These are phyloP conservation scores for Sebastes minor DNA, from an alignment of 2,797 vertebrate species.

Conservation along the genomic window DNA sequence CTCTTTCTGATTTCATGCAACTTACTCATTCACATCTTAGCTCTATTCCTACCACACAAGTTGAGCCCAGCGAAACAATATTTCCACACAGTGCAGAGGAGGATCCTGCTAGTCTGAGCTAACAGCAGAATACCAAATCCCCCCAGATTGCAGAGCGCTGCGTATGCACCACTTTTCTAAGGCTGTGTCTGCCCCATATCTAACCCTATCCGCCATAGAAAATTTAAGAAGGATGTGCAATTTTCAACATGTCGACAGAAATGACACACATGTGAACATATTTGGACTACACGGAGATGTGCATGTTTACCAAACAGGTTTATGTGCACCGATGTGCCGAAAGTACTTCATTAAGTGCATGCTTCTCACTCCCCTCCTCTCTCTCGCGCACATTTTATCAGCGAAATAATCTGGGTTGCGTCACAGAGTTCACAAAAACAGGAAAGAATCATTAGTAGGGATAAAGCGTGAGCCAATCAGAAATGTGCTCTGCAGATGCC, in stretches of 20 bases:
- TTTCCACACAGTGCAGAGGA: constrained; percentile 65
- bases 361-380: not conserved
- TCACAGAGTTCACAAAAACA: constrained; percentile 51
- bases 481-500: constrained; percentile 72
- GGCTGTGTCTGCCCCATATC: constrained; percentile 20
- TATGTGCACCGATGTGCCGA: not conserved
- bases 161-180: constrained; percentile 61
- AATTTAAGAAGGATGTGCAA: not conserved
- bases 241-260: not conserved
- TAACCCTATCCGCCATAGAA: constrained; percentile 35
- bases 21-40: not conserved
- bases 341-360: not conserved
- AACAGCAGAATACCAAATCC: constrained; percentile 75
- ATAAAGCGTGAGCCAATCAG: constrained; percentile 44
- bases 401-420: constrained; percentile 45
- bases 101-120: constrained; percentile 60
- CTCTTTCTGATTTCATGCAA: constrained; percentile 7
- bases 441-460: constrained; percentile 49
- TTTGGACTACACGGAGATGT: not conserved
- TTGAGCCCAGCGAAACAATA: constrained; percentile 49
- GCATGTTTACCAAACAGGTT: constrained; percentile 2
- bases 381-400: constrained; percentile 29
- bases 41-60: constrained; percentile 20
- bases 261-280: not conserved
- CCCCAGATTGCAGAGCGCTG: constrained; percentile 70